A percentile compares a stretch with the other conserved stretches of the same genome.
phyloP scores from a whole-genome alignment of 2,113 vertebrate genomes.

The Psettodes erumei region DNA sequence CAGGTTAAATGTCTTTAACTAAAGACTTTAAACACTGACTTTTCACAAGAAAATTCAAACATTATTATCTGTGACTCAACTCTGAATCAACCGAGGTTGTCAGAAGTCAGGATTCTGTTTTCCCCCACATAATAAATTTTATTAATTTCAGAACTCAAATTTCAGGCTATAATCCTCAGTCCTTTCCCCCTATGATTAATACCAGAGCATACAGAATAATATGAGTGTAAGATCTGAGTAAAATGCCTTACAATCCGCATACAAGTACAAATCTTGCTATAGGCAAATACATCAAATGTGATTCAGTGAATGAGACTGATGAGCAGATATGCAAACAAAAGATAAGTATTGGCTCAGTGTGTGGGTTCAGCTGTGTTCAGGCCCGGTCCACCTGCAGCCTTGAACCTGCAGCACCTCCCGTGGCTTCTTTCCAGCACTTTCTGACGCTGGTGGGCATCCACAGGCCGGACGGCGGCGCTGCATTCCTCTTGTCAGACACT shows the following conservation, averaged over 20 bases:
- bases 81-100: not conserved
- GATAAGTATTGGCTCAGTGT: not conserved
- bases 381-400: not conserved
- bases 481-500: slow-evolving; percentile 86
- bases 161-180: not conserved
- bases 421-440: slow-evolving; percentile 29
- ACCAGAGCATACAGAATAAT: not conserved
- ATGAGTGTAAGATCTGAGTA: not conserved
- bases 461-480: slow-evolving; percentile 49
- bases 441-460: slow-evolving; percentile 43
- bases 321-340: not conserved
- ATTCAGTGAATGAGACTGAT: not conserved
- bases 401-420: slow-evolving; percentile 55
- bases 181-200: no score
- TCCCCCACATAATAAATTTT: no score
- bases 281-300: not conserved
- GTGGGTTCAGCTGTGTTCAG: not conserved
- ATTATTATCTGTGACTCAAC: no score
- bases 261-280: not conserved
- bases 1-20: no score
- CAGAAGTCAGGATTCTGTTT: not conserved
- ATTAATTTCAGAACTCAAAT: not conserved
- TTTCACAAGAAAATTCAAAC: not conserved
- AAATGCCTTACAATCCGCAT: not conserved
- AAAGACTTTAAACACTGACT: not conserved